Evolutionary conservation across 2,113 vertebrate genomes (phyloP), one percentile per base, ranked within the genome.

Genomic region (Falco punctatus): DNA sequence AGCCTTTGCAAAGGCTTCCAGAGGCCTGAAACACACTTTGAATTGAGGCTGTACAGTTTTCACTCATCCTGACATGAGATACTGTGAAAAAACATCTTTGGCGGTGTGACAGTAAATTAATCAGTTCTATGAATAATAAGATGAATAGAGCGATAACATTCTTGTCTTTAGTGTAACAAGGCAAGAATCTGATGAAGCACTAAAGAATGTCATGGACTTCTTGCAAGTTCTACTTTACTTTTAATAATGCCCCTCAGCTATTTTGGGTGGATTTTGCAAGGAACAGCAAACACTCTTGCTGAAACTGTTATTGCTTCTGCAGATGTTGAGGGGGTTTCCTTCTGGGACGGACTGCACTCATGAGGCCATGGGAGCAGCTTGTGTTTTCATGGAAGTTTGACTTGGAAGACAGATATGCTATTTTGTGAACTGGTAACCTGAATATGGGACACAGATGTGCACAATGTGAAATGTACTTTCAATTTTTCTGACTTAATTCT

Each of bases 391-490:
- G 70, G 57, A 91, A 72, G 40, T 89, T 89, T 85, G 49, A n/a
- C 49, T 86, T 95, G 61, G 80, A 96, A 94, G 55, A 67, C 23
- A 87, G 44, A 75, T 38, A 77, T 3, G 28, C 22, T 75, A 12
- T 61, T 94, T 81, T 81, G 65, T 87, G 74, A 94, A 94, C 66
- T 0, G 0, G 42, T 87, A 94, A 94, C 77, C 70, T 85, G 81
- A 91, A 86, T 72, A 87, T 58, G 14, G n/a, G 54, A 85, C 65
- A 89, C 95, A 95, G 96, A 92, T 94, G 88, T 83, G 71, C 74
- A 73, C 42, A 30, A 52, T 19, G 44, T 74, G 71, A 94, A 89
- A 91, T 13, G 54, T 85, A 75, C 33, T 66, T 89, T 96, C 54
- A 73, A 35, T 87, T 94, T 95, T 15, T 81, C 40, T 92, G 58